Evolutionary conservation across 2,888 invertebrate genomes (phyloP), one percentile per base, ranked within the genome.

Genomic region (Acronicta alni): DNA sequence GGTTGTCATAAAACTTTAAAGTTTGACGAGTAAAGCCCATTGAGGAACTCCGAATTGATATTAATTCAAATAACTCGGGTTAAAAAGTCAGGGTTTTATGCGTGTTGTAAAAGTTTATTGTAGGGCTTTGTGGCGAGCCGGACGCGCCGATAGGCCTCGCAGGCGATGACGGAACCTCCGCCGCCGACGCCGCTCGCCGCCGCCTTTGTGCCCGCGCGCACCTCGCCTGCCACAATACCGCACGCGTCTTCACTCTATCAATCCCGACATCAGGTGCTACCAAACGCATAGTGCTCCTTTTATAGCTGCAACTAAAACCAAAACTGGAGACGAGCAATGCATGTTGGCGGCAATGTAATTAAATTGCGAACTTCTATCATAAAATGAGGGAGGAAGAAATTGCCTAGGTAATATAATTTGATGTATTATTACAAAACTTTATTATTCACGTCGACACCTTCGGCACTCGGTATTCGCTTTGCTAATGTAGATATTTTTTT

Each of bases 51-150:
- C 89, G 93, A 90, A 93, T 93, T 92, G 93, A 94, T 93, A 94
- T 93, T 93, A 94, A 94, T 94, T 93, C 94, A 94, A 94, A 94
- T 94, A 94, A 93, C 90, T 93, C 87, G 87, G 94, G 93, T 93
- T 93, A 94, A 94, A 94, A 94, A 94, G 93, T 93, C 93, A 87
- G 93, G 93, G 91, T 94, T 94, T 94, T 94, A 94, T 94, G 91
- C 85, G 87, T 77, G 94, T 83, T 93, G 92, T 94, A 94, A 94
- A 94, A 91, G 89, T 94, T 94, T 94, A 94, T 94, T 90, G 89
- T 87, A 82, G 93, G 92, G 89, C 93, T 94, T 94, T 94, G 93
- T 94, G 91, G 91, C 85, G 86, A 89, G 89, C 88, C 91, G 92
- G 91, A 90, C 91, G 91, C 89, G 93, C 91, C 93, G 93, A 90